phyloP scores from a whole-genome alignment of 2,113 vertebrate species.

The Sapajus apella region DNA sequence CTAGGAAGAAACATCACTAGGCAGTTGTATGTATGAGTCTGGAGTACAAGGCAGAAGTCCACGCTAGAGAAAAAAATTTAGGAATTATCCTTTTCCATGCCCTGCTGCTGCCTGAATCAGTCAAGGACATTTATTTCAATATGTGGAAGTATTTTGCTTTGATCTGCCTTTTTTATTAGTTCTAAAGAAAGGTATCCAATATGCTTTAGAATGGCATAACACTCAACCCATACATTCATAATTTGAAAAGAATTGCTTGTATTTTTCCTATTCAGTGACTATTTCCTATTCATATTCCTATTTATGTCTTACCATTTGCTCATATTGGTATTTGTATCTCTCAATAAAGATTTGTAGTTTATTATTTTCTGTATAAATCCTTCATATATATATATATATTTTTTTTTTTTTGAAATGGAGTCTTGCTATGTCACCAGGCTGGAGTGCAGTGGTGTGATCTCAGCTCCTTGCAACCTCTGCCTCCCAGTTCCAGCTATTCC shows the following conservation, averaged over 20 bases:
- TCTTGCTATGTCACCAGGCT: too few species aligned
- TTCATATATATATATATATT: neutral
- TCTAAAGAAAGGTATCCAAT: neutral
- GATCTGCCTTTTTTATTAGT: neutral
- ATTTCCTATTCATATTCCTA: too few species aligned
- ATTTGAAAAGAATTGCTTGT: neutral
- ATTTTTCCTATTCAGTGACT: neutral
- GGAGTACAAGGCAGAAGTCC: too few species aligned
- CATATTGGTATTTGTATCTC: neutral
- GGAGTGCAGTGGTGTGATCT: too few species aligned
- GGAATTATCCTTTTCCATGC: neutral
- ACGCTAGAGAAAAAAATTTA: neutral
- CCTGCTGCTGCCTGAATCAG: neutral
- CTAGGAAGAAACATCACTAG: neutral
- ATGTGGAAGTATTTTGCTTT: neutral
- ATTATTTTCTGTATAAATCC: neutral
- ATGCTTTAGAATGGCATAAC: neutral
- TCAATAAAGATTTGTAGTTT: neutral
- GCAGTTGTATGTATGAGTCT: neutral
- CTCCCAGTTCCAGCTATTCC: too few species aligned
- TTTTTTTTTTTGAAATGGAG: too few species aligned
- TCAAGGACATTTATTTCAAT: neutral
- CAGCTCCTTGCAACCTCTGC: too few species aligned
- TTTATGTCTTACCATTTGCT: neutral
- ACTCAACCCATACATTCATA: neutral